Evolutionary conservation across 2,113 vertebrate genomes (phyloP), one percentile per base, ranked within the genome.

Genomic region (Actenoides lindsayi): DNA sequence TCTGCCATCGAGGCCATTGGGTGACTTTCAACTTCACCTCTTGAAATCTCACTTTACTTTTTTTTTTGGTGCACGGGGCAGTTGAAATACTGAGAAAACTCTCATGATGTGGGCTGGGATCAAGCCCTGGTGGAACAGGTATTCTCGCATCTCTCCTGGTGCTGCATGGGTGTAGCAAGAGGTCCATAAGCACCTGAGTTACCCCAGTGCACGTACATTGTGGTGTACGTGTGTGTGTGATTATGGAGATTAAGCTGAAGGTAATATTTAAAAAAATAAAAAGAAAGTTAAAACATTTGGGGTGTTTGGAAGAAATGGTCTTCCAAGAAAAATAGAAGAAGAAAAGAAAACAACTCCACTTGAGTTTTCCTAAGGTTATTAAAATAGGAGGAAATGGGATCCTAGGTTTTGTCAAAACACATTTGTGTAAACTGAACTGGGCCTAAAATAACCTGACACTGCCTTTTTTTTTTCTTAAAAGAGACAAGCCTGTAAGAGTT

Each of bases 371-470:
- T 69, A 21, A 79, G 87, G 28, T 60, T 94, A 60, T 94, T 94
- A 83, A 92, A 94, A 94, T 71, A 96, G 86, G 63, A 94, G 35
- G 77, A 91, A 92, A 69, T 28, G 9, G 17, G n/a, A 78, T 92
- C 60, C 65, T 56, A 53, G 19, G 23, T 84, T 89, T 90, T 94
- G 48, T 91, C 35, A 83, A 85, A 94, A 79, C 48, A 71, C 20
- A 42, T 54, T 71, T 78, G 42, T 44, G n/a, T 67, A 90, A 94
- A 84, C 35, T 2, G 27, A 79, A 46, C 18, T 41, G 77, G 33
- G 5, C 57, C 69, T 89, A 53, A 94, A 84, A 93, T 90, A 94
- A 90, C 53, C 48, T 37, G 79, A 44, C 16, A 9, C 35, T 88
- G 76, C 44, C 35, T 27, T 82, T 53, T 28, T 88, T 28, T 88